Conservation (phyloP, 2,113 vertebrate species). For the Carassius gibelio region DNA sequence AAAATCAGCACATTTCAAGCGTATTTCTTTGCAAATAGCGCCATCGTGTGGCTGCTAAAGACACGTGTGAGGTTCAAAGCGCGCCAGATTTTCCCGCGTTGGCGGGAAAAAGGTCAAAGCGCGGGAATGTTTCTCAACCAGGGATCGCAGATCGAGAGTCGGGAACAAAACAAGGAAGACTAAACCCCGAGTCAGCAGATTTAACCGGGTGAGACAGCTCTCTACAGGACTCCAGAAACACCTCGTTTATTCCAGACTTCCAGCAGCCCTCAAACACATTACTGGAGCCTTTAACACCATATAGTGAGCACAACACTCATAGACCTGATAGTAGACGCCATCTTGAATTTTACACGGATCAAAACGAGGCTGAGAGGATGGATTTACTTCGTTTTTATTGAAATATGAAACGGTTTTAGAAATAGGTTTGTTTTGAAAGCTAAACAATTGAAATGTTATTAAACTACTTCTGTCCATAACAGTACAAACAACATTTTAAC, state of each 20-base stretch:
- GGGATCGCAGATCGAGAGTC: neutral
- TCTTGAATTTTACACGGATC: too few relatives aligned
- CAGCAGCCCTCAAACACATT: slow-evolving; percentile 51
- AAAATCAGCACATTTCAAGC: neutral
- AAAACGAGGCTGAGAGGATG: too few relatives aligned
- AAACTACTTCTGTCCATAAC: too few relatives aligned
- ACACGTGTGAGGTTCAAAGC: neutral
- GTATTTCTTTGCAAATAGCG: slow-evolving; percentile 16
- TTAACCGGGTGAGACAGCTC: slow-evolving; percentile 63
- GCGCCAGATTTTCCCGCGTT: neutral
- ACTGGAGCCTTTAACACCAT: neutral
- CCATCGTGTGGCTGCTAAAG: slow-evolving; percentile 26
- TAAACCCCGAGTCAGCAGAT: neutral
- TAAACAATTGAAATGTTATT: too few relatives aligned
- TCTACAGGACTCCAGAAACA: slow-evolving; percentile 74
- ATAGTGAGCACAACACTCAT: neutral
- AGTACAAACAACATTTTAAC: too few relatives aligned
- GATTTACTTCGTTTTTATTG: too few relatives aligned
- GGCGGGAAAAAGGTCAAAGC: neutral
- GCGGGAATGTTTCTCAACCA: neutral
- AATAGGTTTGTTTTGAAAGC: too few relatives aligned
- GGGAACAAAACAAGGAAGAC: neutral
- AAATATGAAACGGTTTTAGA: too few relatives aligned
- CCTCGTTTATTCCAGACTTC: slow-evolving; percentile 71
- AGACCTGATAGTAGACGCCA: neutral